A percentile compares a stretch with the other conserved stretches of the same genome.
Evolutionary conservation across 2,113 vertebrate genomes (phyloP).

Genomic region (Oophaga pumilio): DNA sequence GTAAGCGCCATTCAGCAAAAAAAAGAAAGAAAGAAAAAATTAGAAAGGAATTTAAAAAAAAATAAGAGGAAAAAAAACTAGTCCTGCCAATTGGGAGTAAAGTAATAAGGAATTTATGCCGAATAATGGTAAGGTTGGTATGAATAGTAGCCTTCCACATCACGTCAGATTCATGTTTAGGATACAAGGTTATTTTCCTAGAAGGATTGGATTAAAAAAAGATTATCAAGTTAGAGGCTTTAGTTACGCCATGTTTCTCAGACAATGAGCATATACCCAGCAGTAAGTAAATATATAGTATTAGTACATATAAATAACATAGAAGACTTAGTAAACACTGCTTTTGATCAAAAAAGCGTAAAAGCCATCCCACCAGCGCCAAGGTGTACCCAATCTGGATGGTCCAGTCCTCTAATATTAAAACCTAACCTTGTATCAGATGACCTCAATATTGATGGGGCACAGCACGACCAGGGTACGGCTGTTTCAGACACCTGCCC

Average conservation of each 20-base stretch:
- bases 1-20: conserved; percentile 41
- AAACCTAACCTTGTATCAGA: too few species aligned
- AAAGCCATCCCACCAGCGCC: too few species aligned
- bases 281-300: too few species aligned
- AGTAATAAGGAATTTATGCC: neutral
- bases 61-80: neutral
- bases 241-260: neutral
- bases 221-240: neutral
- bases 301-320: too few species aligned
- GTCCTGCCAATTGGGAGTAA: neutral
- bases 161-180: neutral
- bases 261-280: neutral
- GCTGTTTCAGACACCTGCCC: too few species aligned
- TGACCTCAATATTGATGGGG: too few species aligned
- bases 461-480: too few species aligned
- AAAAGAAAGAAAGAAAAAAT: conserved; percentile 10
- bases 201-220: neutral
- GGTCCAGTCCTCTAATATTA: too few species aligned
- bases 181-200: neutral
- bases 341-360: too few species aligned
- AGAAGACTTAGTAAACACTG: too few species aligned
- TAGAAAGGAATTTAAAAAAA: neutral
- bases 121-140: conserved; percentile 1
- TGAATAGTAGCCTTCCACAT: conserved; percentile 1
- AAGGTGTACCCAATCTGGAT: too few species aligned